These are phyloP conservation scores for Subacronicta megacephala DNA, from an alignment of 2,888 invertebrate species.

Conservation along the genomic window DNA sequence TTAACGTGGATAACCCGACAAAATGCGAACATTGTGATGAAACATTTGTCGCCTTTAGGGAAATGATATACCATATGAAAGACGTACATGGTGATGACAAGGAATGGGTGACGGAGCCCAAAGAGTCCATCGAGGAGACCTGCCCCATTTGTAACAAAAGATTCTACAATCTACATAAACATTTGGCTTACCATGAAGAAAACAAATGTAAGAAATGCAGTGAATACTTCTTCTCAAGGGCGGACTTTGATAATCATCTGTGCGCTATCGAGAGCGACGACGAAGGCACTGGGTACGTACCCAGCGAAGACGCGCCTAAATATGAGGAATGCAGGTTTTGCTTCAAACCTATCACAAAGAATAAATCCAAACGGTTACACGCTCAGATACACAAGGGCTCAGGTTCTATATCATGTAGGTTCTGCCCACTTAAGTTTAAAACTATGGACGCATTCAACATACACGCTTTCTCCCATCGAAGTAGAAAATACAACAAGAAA, in stretches of 20 bases:
- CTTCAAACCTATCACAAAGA: slow-evolving; percentile 83
- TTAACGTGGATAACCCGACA: slow-evolving; percentile 81
- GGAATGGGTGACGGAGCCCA: slow-evolving; percentile 84
- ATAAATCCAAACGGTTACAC: slow-evolving; percentile 76
- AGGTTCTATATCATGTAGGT: slow-evolving; percentile 85
- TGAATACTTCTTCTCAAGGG: slow-evolving; percentile 82
- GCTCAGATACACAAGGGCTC: slow-evolving; percentile 79
- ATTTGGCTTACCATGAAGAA: slow-evolving; percentile 83
- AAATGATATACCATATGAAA: slow-evolving; percentile 86
- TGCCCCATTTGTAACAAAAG: slow-evolving; percentile 82
- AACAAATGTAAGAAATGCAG: slow-evolving; percentile 85
- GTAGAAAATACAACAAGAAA: slow-evolving; percentile 81
- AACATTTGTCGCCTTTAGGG: slow-evolving; percentile 87
- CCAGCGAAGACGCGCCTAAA: slow-evolving; percentile 58
- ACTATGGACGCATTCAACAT: slow-evolving; percentile 86
- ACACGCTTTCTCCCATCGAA: slow-evolving; percentile 85
- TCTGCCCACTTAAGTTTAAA: slow-evolving; percentile 85
- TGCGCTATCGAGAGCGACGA: slow-evolving; percentile 85
- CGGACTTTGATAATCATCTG: slow-evolving; percentile 81
- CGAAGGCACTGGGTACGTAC: slow-evolving; percentile 63
- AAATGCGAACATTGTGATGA: slow-evolving; percentile 88
- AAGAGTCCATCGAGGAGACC: slow-evolving; percentile 79
- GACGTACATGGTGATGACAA: slow-evolving; percentile 83
- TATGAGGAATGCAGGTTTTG: slow-evolving; percentile 86
- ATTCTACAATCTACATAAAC: slow-evolving; percentile 83